Percentiles rank a stretch among this genome's conserved stretches.
These are phyloP conservation scores for Zoroaster sp. DNA, from an alignment of 53 echinoderm and acorn worm genomes.

Conservation along the genomic window DNA sequence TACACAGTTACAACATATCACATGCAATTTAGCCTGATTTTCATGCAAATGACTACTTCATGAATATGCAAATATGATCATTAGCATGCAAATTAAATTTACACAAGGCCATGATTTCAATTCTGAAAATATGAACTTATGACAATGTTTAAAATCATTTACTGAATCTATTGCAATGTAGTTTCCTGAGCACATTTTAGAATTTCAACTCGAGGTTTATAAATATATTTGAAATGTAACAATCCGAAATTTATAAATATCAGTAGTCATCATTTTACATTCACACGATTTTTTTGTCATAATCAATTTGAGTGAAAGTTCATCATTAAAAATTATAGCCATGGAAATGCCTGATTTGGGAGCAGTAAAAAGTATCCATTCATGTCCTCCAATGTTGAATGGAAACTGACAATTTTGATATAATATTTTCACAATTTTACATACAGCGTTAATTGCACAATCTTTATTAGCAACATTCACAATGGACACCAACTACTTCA, in stretches of 20 bases:
- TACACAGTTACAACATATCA: background rate
- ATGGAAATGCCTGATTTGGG: slow-evolving; percentile 25
- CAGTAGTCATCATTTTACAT: background rate
- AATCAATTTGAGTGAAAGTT: background rate
- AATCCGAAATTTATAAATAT: background rate
- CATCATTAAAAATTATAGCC: background rate
- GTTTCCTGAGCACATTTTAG: background rate
- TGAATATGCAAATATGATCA: background rate
- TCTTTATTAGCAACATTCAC: slow-evolving; percentile 19
- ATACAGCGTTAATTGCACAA: slow-evolving; percentile 51
- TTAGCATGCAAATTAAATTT: background rate
- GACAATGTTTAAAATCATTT: background rate
- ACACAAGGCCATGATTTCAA: background rate
- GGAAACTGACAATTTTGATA: background rate
- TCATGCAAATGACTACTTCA: background rate
- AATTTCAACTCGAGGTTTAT: background rate
- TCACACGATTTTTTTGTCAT: background rate
- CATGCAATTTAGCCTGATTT: background rate
- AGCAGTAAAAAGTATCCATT: background rate
- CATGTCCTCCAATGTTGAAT: background rate
- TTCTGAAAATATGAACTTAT: background rate
- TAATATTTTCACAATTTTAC: slow-evolving; percentile 47
- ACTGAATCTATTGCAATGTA: background rate
- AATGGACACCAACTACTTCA: slow-evolving; percentile 3
- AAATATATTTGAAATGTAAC: too few relatives aligned